These are phyloP conservation scores for Catocala sponsa DNA, from an alignment of 2,888 invertebrate species.

Conservation along the genomic window DNA sequence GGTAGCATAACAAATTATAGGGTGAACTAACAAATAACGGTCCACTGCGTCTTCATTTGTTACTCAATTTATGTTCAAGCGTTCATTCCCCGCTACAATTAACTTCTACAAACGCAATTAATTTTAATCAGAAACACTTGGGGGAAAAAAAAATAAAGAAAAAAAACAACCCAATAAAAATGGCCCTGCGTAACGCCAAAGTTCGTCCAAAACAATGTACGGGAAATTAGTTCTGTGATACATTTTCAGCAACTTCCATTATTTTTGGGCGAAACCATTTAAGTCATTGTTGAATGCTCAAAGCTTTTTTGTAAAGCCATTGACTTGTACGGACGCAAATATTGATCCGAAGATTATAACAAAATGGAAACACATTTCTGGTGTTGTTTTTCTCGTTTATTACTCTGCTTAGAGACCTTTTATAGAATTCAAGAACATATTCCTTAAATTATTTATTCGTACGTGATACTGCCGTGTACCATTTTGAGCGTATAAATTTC, in stretches of 20 bases:
- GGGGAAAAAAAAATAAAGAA: constrained; percentile 56
- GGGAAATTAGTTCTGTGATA: constrained; percentile 38
- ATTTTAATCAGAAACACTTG: constrained; percentile 78
- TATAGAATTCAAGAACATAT: too few species aligned
- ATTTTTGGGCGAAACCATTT: constrained; percentile 11
- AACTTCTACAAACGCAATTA: constrained; percentile 77
- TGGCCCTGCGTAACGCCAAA: constrained; percentile 37
- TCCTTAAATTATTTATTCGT: too few species aligned
- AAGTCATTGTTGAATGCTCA: constrained; percentile 4
- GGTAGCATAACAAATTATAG: constrained; percentile 53
- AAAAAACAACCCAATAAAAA: constrained; percentile 63
- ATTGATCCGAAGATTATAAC: constrained; percentile 13
- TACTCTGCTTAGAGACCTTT: too few species aligned
- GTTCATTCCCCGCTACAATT: constrained; percentile 71
- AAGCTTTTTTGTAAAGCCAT: constrained; percentile 12
- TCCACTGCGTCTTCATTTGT: constrained; percentile 64
- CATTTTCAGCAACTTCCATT: constrained; percentile 24
- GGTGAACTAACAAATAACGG: constrained; percentile 58
- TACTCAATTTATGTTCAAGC: constrained; percentile 66
- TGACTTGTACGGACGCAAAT: constrained; percentile 15
- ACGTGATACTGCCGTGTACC: too few species aligned
- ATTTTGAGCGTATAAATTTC: too few species aligned
- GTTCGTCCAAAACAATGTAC: constrained; percentile 39
- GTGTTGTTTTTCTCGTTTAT: constrained; percentile 1
- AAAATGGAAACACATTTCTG: constrained; percentile 13